phyloP scores from a whole-genome alignment of 2,888 invertebrate species.

The Mesodorylaimus sp. region DNA sequence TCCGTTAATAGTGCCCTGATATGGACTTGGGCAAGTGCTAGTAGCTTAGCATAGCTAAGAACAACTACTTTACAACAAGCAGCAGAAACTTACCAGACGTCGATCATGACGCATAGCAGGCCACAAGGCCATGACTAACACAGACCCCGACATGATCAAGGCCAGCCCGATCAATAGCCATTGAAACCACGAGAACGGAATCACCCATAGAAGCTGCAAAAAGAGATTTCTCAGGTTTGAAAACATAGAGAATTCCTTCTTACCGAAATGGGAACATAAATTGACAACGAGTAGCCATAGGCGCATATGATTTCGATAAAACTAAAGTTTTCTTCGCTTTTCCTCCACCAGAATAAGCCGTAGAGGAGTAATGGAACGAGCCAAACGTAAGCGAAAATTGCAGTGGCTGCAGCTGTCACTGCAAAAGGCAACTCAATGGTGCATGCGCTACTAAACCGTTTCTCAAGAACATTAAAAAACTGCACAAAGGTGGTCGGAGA shows the following conservation, averaged over 20 bases:
- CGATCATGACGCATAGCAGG: conserved; percentile 46
- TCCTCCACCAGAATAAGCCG: conserved; percentile 64
- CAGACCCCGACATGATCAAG: conserved; percentile 62
- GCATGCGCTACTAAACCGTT: too few relatives aligned
- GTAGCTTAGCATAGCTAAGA: too few relatives aligned
- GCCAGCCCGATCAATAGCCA: conserved; percentile 68
- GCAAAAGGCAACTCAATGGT: conserved; percentile 33
- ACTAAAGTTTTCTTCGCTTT: conserved; percentile 34
- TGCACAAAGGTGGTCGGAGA: too few relatives aligned
- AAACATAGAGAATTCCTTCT: too few relatives aligned
- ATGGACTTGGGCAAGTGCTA: too few relatives aligned
- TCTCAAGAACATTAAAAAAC: too few relatives aligned
- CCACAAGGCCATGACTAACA: conserved; percentile 59
- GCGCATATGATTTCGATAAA: conserved; percentile 72
- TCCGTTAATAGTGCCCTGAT: too few relatives aligned
- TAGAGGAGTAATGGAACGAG: conserved; percentile 63
- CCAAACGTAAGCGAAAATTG: conserved; percentile 71
- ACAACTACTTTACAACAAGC: background rate
- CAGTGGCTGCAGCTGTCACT: conserved; percentile 73
- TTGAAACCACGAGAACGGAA: conserved; percentile 54
- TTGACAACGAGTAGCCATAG: conserved; percentile 81
- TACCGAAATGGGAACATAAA: conserved; percentile 74
- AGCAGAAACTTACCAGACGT: conserved; percentile 25
- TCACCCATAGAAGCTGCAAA: conserved; percentile 57
- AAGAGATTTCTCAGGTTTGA: too few relatives aligned